Evolutionary conservation across 2,113 vertebrate species (phyloP).

Genomic region (Tychaedon coryphoeus): DNA sequence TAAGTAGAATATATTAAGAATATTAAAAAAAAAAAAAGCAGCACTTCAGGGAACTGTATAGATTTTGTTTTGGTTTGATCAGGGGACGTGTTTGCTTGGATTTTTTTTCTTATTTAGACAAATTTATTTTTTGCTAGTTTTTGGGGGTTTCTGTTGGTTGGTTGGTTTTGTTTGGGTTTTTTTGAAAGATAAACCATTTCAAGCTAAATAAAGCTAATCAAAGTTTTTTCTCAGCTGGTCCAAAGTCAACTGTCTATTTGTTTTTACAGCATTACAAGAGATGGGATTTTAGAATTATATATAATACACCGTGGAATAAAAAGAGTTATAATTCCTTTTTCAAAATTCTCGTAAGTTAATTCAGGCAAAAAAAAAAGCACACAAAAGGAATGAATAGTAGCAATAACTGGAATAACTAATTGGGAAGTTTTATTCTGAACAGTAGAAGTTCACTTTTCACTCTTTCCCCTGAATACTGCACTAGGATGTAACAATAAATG

Average conservation of each 20-base stretch:
- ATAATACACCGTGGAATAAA: not conserved
- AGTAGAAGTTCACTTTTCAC: not conserved
- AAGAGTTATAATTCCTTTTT: not conserved
- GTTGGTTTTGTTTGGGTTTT: not conserved
- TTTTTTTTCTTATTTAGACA: not conserved
- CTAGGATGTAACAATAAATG: not conserved
- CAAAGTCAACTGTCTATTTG: not conserved
- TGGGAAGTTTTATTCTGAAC: not conserved
- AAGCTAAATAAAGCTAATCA: not conserved
- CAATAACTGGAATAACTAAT: not conserved
- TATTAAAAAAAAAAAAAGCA: not conserved
- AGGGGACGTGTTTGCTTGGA: rapidly evolving
- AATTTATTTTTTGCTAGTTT: not conserved
- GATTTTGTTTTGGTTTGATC: not conserved
- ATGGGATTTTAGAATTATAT: not conserved
- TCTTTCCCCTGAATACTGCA: not conserved
- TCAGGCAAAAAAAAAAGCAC: not conserved
- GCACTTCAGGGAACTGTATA: not conserved
- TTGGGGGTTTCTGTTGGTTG: not conserved
- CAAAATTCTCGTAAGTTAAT: not conserved
- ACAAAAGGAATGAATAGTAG: not conserved
- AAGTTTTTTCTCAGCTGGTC: not conserved
- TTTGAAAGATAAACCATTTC: not conserved
- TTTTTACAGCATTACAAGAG: not conserved
- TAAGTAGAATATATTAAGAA: not conserved